Conservation (phyloP, 2,113 vertebrate species). For the Heterochromis multidens region DNA sequence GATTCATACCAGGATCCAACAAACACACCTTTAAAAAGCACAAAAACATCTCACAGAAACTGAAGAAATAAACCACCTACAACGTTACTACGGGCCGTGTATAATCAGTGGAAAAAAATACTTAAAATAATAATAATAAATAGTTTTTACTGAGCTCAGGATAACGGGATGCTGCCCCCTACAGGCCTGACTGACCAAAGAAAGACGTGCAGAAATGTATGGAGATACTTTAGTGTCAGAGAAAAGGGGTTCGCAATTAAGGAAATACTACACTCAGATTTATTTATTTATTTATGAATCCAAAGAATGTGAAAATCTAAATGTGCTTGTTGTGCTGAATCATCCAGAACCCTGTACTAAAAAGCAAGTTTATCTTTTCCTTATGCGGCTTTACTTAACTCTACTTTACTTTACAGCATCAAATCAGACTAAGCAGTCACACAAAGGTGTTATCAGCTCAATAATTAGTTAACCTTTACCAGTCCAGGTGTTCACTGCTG, state of each 20-base stretch:
- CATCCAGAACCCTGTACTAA: background rate
- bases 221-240: background rate
- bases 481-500: background rate
- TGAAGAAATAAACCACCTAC: fast-evolving
- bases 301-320: background rate
- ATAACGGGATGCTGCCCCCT: slow-evolving; percentile 23
- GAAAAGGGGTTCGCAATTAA: background rate
- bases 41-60: fast-evolving
- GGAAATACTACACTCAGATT: background rate
- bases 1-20: background rate
- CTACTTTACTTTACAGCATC: background rate
- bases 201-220: background rate
- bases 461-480: background rate
- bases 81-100: background rate
- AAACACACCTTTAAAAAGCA: background rate
- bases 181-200: background rate
- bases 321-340: background rate
- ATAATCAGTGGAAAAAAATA: background rate
- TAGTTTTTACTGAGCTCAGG: background rate
- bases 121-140: background rate
- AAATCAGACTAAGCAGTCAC: background rate
- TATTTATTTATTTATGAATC: background rate
- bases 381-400: background rate
- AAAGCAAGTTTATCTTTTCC: background rate
- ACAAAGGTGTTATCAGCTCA: background rate